Percentiles rank a stretch among this genome's conserved stretches.
These are phyloP conservation scores for Atethmia centrago DNA, from an alignment of 2,888 invertebrate genomes.

Conservation along the genomic window DNA sequence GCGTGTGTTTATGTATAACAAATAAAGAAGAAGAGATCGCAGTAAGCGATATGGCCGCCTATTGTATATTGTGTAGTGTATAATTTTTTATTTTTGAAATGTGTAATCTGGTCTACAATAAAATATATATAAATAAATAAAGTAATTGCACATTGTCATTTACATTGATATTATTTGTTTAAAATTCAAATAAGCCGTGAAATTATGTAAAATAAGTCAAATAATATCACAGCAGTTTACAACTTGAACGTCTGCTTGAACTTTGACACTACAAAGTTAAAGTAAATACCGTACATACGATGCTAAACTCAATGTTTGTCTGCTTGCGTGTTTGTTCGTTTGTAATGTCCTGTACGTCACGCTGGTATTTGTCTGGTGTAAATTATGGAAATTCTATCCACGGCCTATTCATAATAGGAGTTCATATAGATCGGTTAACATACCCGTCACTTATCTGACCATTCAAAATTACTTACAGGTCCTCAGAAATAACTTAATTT, in stretches of 20 bases:
- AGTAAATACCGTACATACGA: constrained; percentile 20
- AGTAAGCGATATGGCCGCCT: no score
- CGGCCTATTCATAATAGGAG: neutral
- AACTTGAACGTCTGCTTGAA: constrained; percentile 14
- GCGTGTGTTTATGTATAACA: neutral
- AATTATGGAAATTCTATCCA: neutral
- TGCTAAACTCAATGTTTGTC: constrained; percentile 2
- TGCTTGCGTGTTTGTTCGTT: constrained; percentile 3
- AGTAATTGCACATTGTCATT: neutral
- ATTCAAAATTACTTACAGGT: no score
- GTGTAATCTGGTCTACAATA: no score
- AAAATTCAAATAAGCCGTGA: neutral
- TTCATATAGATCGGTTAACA: neutral
- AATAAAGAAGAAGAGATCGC: no score
- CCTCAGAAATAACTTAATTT: no score
- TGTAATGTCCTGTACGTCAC: neutral
- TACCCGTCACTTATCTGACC: no score
- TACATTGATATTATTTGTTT: constrained; percentile 1
- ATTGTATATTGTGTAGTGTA: no score
- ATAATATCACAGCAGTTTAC: constrained; percentile 29
- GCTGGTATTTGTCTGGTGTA: neutral
- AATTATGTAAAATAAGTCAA: constrained; percentile 20
- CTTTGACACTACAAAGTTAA: constrained; percentile 20
- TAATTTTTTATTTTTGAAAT: no score
- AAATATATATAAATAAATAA: neutral